Percentiles rank a stretch among this genome's conserved stretches.
Evolutionary conservation across 2,113 vertebrate species (phyloP).

Genomic region (Aepyceros melampus): DNA sequence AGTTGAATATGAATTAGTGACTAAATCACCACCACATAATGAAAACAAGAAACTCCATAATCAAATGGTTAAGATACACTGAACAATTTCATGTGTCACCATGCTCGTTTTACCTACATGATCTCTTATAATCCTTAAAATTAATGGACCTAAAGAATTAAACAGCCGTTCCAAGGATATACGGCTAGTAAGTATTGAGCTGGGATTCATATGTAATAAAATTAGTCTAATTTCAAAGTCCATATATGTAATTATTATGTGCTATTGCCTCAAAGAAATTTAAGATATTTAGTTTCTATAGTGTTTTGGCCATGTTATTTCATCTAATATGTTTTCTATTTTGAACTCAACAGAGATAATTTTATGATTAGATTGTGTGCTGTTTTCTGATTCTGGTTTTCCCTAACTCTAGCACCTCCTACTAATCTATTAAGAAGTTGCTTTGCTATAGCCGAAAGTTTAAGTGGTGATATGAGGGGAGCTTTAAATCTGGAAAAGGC

Average conservation of each 20-base stretch:
- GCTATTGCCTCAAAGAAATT: background rate
- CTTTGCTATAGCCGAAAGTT: background rate
- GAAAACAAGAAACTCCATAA: background rate
- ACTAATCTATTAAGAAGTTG: background rate
- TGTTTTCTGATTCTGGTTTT: background rate
- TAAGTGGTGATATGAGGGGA: background rate
- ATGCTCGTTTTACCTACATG: background rate
- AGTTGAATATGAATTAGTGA: background rate
- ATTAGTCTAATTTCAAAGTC: background rate
- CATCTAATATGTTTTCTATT: background rate
- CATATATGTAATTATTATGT: background rate
- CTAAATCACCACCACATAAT: background rate
- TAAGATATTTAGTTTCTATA: background rate
- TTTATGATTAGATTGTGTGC: background rate
- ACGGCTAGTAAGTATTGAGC: background rate
- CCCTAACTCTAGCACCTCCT: background rate
- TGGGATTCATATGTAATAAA: background rate
- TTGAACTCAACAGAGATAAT: background rate
- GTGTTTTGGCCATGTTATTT: background rate
- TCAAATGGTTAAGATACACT: background rate
- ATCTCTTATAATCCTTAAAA: background rate
- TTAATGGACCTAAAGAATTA: background rate
- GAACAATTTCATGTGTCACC: background rate
- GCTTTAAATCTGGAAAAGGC: background rate
- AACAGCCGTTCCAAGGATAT: background rate